Conservation (phyloP, 2,113 vertebrate genomes). For the Stictonetta naevosa region DNA sequence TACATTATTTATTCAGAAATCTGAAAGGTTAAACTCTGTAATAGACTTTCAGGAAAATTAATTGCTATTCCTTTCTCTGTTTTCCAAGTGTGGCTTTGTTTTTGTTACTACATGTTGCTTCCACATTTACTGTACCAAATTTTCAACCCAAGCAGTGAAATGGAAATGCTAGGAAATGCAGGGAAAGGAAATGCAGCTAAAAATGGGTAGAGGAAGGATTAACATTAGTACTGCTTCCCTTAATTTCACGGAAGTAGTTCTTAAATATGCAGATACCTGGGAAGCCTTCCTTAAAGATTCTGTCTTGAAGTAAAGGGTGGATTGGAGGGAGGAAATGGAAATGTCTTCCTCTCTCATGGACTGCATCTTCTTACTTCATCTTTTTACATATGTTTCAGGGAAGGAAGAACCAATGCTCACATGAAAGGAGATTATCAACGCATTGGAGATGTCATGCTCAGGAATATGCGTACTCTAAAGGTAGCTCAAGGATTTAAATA, state of each 20-base stretch:
- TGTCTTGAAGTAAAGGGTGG: not conserved
- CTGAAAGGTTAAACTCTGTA: not conserved
- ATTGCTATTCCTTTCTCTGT: not conserved
- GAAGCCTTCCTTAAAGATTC: not conserved
- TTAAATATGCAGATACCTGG: not conserved
- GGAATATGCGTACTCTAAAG: constrained; percentile 89
- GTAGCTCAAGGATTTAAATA: constrained; percentile 55
- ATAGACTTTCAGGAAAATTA: not conserved
- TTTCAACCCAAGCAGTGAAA: not conserved
- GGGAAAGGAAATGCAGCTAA: not conserved
- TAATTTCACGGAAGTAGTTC: not conserved
- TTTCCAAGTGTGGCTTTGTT: not conserved
- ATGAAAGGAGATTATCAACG: constrained; percentile 83
- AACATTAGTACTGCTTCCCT: not conserved
- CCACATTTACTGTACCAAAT: not conserved
- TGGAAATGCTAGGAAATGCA: not conserved
- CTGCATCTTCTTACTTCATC: not conserved
- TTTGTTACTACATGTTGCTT: not conserved
- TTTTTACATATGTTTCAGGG: constrained; percentile 77
- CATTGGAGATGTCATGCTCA: constrained; percentile 94
- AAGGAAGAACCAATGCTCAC: constrained; percentile 83
- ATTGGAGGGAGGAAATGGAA: not conserved
- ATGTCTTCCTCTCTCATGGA: not conserved
- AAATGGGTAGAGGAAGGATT: not conserved
- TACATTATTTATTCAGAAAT: not conserved